Percentiles rank a stretch among this genome's conserved stretches.
Conservation (phyloP, 2,888 invertebrate genomes). For the Pseudolycoriella hygida region DNA sequence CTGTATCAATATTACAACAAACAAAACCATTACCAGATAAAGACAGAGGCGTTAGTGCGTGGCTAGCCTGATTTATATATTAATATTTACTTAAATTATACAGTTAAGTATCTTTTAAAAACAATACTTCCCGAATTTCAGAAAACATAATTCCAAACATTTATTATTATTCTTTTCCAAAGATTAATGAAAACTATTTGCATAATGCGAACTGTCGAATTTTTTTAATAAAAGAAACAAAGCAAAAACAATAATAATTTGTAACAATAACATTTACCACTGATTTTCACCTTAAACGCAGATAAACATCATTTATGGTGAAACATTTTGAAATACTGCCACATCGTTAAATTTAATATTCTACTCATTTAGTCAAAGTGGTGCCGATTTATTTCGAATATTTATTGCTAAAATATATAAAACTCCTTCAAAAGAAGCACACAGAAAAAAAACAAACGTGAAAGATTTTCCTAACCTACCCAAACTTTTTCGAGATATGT, state of each 20-base stretch:
- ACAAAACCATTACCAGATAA: too few species aligned
- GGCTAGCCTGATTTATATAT: too few species aligned
- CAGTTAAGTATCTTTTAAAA: too few species aligned
- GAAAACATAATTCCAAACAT: too few species aligned
- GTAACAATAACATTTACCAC: conserved; percentile 5
- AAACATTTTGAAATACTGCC: conserved; percentile 28
- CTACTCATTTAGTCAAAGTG: conserved; percentile 32
- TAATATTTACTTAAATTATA: too few species aligned
- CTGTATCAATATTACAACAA: too few species aligned
- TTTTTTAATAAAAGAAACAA: background rate
- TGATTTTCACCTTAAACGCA: conserved; percentile 5
- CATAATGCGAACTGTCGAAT: background rate
- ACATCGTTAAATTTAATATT: conserved; percentile 33
- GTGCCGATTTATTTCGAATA: conserved; percentile 32
- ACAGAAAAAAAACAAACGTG: background rate
- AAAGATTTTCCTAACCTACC: conserved; percentile 1
- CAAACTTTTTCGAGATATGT: background rate
- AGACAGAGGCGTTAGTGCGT: too few species aligned
- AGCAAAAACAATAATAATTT: conserved; percentile 4
- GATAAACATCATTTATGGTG: background rate
- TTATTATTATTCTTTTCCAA: too few species aligned
- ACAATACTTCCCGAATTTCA: too few species aligned
- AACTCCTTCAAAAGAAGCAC: conserved; percentile 3
- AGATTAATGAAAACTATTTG: too few species aligned
- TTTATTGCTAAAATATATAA: conserved; percentile 19